A percentile compares a stretch with the other conserved stretches of the same genome.
These are phyloP conservation scores for Ligdia adustata DNA, from an alignment of 2,888 invertebrate species.

Conservation along the genomic window DNA sequence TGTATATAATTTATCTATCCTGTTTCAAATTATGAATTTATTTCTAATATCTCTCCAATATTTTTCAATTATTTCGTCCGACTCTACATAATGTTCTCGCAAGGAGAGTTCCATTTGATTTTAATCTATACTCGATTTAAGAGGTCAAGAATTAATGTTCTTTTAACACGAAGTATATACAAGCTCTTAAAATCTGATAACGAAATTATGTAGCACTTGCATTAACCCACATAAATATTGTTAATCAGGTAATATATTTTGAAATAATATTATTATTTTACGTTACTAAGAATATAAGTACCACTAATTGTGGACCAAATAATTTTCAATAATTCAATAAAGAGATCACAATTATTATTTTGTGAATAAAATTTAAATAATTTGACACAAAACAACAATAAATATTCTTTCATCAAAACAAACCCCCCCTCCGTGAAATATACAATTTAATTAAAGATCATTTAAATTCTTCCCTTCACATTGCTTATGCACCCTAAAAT, in stretches of 20 bases:
- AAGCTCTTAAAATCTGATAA: slow-evolving; percentile 10
- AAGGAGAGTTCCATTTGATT: slow-evolving; percentile 15
- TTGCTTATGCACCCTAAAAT: slow-evolving; percentile 42
- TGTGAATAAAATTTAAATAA: slow-evolving; percentile 1
- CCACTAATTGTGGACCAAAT: too few relatives aligned
- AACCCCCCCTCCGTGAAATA: slow-evolving; percentile 6
- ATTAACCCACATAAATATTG: background rate
- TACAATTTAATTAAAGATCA: slow-evolving; percentile 31
- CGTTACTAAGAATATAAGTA: too few relatives aligned
- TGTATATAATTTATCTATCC: too few relatives aligned
- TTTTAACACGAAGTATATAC: slow-evolving; percentile 18
- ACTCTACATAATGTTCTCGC: slow-evolving; percentile 2
- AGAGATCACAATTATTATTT: too few relatives aligned
- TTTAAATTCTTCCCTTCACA: slow-evolving; percentile 33
- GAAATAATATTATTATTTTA: background rate
- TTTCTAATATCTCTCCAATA: too few relatives aligned
- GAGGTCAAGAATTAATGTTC: slow-evolving; percentile 23
- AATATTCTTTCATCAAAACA: slow-evolving; percentile 9
- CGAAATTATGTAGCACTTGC: background rate
- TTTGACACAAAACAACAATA: slow-evolving; percentile 4
- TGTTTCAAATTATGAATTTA: too few relatives aligned
- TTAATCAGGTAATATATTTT: background rate
- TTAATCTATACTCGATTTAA: slow-evolving; percentile 20
- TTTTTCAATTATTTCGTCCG: too few relatives aligned
- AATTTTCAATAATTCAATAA: too few relatives aligned